Conservation (phyloP, 2,888 invertebrate genomes). For the Chymomyza amoena region DNA sequence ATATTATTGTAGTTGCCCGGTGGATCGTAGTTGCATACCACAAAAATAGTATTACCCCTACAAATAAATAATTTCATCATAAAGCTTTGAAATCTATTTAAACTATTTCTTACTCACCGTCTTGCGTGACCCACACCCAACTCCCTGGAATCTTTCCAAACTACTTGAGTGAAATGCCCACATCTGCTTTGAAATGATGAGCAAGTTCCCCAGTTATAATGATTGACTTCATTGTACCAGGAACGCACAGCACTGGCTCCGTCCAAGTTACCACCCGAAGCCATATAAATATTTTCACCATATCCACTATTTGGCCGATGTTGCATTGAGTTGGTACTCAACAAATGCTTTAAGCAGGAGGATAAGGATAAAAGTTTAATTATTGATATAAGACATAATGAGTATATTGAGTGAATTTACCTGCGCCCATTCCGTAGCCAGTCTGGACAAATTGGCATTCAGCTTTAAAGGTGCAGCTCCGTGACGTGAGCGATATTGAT, state of each 20-base stretch:
- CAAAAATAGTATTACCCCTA: constrained; percentile 47
- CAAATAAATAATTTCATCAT: neutral
- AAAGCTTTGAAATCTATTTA: neutral
- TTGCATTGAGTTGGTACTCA: constrained; percentile 83
- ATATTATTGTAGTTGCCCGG: constrained; percentile 46
- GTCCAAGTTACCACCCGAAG: constrained; percentile 84
- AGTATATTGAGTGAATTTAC: constrained; percentile 35
- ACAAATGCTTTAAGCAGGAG: constrained; percentile 69
- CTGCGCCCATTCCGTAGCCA: constrained; percentile 87
- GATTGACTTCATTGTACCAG: constrained; percentile 88
- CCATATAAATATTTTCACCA: constrained; percentile 91
- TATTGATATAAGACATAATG: too few relatives aligned
- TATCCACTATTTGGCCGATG: constrained; percentile 88
- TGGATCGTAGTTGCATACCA: constrained; percentile 60
- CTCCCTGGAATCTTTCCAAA: constrained; percentile 87
- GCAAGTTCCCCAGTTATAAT: constrained; percentile 83
- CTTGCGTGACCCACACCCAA: constrained; percentile 88
- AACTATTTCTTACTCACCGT: constrained; percentile 47
- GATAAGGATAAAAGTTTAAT: neutral
- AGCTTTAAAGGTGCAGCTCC: constrained; percentile 84
- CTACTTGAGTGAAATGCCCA: constrained; percentile 92
- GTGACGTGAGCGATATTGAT: constrained; percentile 85
- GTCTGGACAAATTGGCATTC: constrained; percentile 83
- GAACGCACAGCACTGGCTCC: constrained; percentile 87
- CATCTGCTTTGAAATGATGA: constrained; percentile 83